Evolutionary conservation across 2,888 invertebrate genomes (phyloP), one percentile per base, ranked within the genome.

Genomic region (Busseola fusca): DNA sequence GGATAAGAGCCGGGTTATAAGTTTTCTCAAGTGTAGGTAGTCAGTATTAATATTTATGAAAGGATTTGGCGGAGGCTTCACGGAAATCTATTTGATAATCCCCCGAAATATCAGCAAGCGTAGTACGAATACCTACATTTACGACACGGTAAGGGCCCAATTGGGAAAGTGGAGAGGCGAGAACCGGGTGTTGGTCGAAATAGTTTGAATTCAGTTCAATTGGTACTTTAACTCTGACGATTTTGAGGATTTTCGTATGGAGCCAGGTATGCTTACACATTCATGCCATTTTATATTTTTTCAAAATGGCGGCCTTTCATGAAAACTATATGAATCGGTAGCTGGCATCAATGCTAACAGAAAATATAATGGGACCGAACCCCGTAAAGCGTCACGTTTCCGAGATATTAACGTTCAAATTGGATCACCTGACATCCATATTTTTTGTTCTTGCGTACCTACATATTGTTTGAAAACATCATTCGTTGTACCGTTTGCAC

Each of bases 41-140:
- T 72, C 3, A 25, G 21, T 75, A 57, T 75, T 50, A 65, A 75
- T 75, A 65, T 65, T 75, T 16, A 64, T 64, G 30, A 66, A 58
- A 27, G 25, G 34, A 30, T 40, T 40, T 18, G 1, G 14, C 14
- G 3, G n/a, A 48, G 18, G 27, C 1, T 9, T 48, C 25, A 42
- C 21, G 25, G 10, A 30, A 69, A 30, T 25, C 9, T 2, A 1
- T 69, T 42, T 16, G 10, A 10, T 30, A 48, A n/a, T 63, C n/a
- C 30, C 27, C 14, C 21, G 16, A 45, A 45, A 30, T 48, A 40
- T 21, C 27, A 40, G 57, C 5, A 30, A n/a, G 16, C 42, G 27
- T 9, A 21, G 14, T 18, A 34, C 34, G 34, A 6, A 34, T 34
- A 34, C 34, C 2, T 34, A 34, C 34, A 18, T 40, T 10, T 18